phyloP scores from a whole-genome alignment of 2,888 invertebrate species.

The Agriopis leucophaearia region DNA sequence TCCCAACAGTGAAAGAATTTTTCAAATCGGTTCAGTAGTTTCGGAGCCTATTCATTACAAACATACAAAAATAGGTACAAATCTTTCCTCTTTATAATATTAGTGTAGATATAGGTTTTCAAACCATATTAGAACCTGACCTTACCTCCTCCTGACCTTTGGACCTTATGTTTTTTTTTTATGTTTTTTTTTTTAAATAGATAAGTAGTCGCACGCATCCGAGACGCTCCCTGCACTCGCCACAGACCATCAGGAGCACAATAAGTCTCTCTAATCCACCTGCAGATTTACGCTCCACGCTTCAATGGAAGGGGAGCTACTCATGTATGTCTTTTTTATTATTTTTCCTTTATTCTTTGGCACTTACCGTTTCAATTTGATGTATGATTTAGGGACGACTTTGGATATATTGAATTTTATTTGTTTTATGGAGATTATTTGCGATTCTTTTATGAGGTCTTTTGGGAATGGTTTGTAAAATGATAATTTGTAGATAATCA shows the following conservation, averaged over 20 bases:
- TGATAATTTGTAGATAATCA: background rate
- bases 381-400: conserved; percentile 33
- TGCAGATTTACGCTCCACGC: conserved; percentile 68
- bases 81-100: too few species aligned
- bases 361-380: conserved; percentile 43
- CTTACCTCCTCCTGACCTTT: too few species aligned
- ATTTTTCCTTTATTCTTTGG: conserved; percentile 61
- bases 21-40: too few species aligned
- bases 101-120: too few species aligned
- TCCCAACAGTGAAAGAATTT: too few species aligned
- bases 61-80: too few species aligned
- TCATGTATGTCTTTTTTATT: conserved; percentile 70
- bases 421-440: conserved; percentile 24
- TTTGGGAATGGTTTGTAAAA: background rate
- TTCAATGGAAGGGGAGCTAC: conserved; percentile 70
- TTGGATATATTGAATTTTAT: conserved; percentile 36
- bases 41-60: too few species aligned
- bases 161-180: too few species aligned
- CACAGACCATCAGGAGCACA: conserved; percentile 51
- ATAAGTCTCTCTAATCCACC: conserved; percentile 67
- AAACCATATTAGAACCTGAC: too few species aligned
- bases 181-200: too few species aligned
- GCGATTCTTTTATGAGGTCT: conserved; percentile 12
- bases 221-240: conserved; percentile 44
- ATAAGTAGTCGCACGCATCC: background rate